phyloP scores from a whole-genome alignment of 2,113 vertebrate species.

The Sula dactylatra region DNA sequence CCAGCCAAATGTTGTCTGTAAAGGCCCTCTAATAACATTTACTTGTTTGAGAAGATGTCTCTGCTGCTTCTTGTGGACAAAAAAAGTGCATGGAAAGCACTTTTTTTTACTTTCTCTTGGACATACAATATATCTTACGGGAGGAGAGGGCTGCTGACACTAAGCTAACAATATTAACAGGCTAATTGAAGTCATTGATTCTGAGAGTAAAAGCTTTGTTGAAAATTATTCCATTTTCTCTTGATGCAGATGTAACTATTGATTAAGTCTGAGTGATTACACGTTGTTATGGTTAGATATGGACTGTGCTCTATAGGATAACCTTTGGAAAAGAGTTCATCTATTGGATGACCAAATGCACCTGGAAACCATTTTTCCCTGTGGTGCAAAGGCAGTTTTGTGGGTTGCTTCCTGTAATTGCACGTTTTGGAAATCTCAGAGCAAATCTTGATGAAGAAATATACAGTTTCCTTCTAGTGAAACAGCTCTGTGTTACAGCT shows the following conservation, averaged over 20 bases:
- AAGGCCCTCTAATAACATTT: background rate
- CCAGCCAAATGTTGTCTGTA: background rate
- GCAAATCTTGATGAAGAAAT: background rate
- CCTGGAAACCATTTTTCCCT: background rate
- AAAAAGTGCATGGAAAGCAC: background rate
- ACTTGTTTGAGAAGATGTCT: background rate
- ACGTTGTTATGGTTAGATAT: background rate
- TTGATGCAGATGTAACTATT: background rate
- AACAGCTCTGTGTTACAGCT: background rate
- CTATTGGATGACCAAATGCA: background rate
- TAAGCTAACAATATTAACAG: background rate
- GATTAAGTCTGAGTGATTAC: background rate
- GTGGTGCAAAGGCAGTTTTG: background rate
- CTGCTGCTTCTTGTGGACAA: background rate
- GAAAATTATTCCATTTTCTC: background rate
- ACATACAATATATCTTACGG: background rate
- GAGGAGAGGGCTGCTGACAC: background rate
- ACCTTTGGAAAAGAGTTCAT: background rate
- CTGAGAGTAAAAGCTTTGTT: background rate
- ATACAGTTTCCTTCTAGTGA: background rate
- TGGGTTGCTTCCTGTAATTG: background rate
- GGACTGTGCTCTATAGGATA: background rate
- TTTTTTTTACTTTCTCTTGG: background rate
- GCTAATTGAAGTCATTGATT: conserved; percentile 8
- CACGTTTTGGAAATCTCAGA: background rate